Base-by-base conservation (phyloP, 2,113 vertebrate genomes). In the Cettia cetti region DNA sequence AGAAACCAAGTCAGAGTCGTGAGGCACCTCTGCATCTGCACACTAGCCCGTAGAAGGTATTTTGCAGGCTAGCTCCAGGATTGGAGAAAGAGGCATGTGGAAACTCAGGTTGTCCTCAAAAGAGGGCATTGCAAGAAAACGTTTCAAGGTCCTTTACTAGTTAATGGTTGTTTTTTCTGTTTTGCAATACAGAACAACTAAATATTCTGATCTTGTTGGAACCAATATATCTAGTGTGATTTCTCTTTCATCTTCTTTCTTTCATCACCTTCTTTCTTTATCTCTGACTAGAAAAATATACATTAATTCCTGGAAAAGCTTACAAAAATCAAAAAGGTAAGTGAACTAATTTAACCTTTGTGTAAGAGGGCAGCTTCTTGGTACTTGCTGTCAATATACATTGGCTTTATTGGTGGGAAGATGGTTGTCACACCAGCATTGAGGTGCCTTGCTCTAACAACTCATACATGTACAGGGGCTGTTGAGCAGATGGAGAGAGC, bases 201-300 rank as follows among this genome's bases (percentile, higher is more conserved):
- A 92, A 89, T 87, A 72, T 54, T 86, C n/a, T 78, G 71, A 45
- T 69, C 31, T 82, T 82, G n/a, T 82, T 72, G 50, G 47, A 95
- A 85, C 37, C 9, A 30, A 9, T 82, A 16, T n/a, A 22, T 65
- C 40, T 84, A 45, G 17, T 68, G 22, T 92, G 66, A 56, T 27
- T 92, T 85, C 42, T 86, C 70, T 82, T 92, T 83, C 70, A 78
- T 78, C 83, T 79, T 85, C 57, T 88, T 78, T 87, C 82, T 89
- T 86, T 96, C 49, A 82, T 54, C 44, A 37, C 39, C 17, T 71
- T 78, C n/a, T n/a, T 89, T 92, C 63, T 91, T 96, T 92, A 92
- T 60, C 63, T 74, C 26, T 39, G 35, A 54, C 63, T 92, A 42
- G 14, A 77, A 94, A 81, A 82, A 74, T 66, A 26, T 23, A 70